phyloP scores from a whole-genome alignment of 35 echinoderm and acorn worm genomes.

The Anneissia japonica region DNA sequence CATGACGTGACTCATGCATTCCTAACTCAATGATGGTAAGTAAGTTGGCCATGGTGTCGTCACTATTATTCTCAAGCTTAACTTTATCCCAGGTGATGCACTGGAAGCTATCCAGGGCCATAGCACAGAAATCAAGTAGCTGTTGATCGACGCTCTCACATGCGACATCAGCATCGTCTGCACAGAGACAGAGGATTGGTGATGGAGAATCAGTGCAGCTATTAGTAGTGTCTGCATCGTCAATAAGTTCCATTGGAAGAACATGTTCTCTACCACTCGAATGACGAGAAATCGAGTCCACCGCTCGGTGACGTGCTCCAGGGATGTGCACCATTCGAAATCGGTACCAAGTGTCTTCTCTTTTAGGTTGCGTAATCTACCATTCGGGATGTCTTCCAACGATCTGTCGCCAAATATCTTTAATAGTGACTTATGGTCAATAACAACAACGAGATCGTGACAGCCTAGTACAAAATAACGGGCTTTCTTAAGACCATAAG shows the following conservation, averaged over 20 bases:
- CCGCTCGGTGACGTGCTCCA: background rate
- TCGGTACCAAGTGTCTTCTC: background rate
- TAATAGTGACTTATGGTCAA: conserved; percentile 22
- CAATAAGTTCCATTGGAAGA: background rate
- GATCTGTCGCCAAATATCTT: conserved; percentile 33
- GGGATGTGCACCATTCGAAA: background rate
- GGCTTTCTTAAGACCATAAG: conserved; percentile 23
- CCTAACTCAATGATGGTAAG: too few species aligned
- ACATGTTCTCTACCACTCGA: background rate
- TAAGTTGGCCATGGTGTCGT: too few species aligned
- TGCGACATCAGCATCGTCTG: too few species aligned
- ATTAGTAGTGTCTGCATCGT: background rate
- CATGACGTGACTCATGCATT: too few species aligned
- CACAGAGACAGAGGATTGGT: too few species aligned
- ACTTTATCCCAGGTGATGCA: too few species aligned
- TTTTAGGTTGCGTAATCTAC: background rate
- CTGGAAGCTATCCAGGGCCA: too few species aligned
- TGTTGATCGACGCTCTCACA: too few species aligned
- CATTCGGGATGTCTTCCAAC: conserved; percentile 25
- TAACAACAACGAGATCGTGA: conserved; percentile 9
- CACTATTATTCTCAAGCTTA: too few species aligned
- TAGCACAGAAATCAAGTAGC: too few species aligned
- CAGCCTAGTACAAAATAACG: conserved; percentile 32
- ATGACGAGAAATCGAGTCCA: background rate
- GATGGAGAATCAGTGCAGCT: too few species aligned